Base-by-base conservation (phyloP, 2,888 invertebrate genomes). In the Junonia oenone region DNA sequence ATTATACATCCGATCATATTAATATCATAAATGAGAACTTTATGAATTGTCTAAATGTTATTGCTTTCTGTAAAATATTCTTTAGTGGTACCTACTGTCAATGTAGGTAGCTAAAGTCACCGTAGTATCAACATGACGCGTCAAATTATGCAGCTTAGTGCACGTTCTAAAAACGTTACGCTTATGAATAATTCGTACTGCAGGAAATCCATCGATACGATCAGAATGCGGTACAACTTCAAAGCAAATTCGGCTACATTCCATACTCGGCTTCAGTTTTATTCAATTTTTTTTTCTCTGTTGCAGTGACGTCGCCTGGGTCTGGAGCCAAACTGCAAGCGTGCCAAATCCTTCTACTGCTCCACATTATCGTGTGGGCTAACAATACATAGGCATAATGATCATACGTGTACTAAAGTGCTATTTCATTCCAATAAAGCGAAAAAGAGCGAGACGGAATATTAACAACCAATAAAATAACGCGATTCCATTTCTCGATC, bases 221-320 rank as follows among this genome's bases (percentile, higher is more conserved):
- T 54, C 40, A 15, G 50, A 55, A 55, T 55, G 46, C 58, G 52
- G 47, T 55, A 52, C 38, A 40, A 40, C 50, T 51, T 46, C 49
- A 50, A 45, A 52, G 48, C 51, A 37, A 62, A 55, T 55, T 58
- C 52, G 22, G 51, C 50, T 47, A 52, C 50, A 63, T 58, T 45
- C 55, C 47, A 50, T 43, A 55, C 56, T 59, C 43, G 56, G 56
- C 58, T 46, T 46, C 51, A 49, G 52, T 55, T 58, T 57, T 51
- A 61, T 61, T 59, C 43, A 56, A 56, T 53, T 53, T 48, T 59
- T 60, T n/a, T n/a, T 55, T 47, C 45, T 51, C 40, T 52, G 49
- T 63, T 59, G 29, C 90, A 90, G 90, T 90, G 57, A 89, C 90
- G 51, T 90, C 89, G 33, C 90, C 90, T n/a, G 89, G 90, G 8